Evolutionary conservation across 2,888 invertebrate genomes (phyloP).

Genomic region (Clistopyga incitator): DNA sequence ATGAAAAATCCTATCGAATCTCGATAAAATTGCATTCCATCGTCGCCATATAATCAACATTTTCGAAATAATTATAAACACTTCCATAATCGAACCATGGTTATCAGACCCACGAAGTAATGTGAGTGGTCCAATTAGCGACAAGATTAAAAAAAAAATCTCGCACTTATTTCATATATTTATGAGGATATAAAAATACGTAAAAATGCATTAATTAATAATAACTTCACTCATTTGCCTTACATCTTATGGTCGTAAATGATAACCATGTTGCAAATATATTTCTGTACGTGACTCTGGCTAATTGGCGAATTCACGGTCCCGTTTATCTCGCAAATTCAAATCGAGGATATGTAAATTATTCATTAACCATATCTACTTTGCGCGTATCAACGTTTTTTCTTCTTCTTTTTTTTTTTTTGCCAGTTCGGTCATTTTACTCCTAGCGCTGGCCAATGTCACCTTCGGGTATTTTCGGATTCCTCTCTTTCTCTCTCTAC

Average conservation of each 20-base stretch:
- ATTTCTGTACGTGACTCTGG: neutral
- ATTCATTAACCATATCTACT: neutral
- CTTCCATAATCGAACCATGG: neutral
- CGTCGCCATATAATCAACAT: neutral
- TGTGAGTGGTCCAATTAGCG: neutral
- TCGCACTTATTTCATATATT: neutral
- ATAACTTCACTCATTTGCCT: neutral
- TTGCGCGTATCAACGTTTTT: constrained; percentile 29
- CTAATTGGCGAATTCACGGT: neutral
- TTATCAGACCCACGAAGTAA: neutral
- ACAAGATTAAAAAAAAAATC: neutral
- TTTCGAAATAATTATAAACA: neutral
- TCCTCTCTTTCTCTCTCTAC: constrained; percentile 19
- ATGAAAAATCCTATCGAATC: neutral
- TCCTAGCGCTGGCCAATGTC: constrained; percentile 48
- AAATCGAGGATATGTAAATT: neutral
- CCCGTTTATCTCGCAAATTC: neutral
- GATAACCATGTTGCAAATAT: neutral
- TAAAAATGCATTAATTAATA: neutral
- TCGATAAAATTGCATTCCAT: neutral
- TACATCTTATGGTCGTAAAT: neutral
- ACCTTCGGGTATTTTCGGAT: constrained; percentile 49
- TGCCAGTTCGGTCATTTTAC: constrained; percentile 19
- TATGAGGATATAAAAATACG: neutral
- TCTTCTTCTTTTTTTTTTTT: too few relatives aligned